Percentiles rank a stretch among this genome's conserved stretches.
phyloP scores from a whole-genome alignment of 2,888 invertebrate species.

The Cerastoderma edule region DNA sequence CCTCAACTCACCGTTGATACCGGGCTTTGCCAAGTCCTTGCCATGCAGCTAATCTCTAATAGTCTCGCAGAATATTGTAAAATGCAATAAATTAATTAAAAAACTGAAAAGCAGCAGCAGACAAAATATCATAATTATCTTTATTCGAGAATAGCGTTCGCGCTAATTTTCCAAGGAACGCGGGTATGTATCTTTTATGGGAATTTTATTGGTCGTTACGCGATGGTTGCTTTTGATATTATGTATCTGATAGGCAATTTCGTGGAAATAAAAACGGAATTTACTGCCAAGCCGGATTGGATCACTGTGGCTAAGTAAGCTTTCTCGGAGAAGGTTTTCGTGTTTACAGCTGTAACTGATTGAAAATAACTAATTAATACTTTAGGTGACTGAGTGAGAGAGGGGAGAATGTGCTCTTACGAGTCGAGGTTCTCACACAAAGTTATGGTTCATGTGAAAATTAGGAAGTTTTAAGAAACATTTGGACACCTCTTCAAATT shows the following conservation, averaged over 20 bases:
- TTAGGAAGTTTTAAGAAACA: too few relatives aligned
- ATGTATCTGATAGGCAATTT: conserved; percentile 49
- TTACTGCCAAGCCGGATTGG: too few relatives aligned
- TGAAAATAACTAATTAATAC: too few relatives aligned
- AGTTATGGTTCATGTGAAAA: too few relatives aligned
- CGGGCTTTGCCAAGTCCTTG: too few relatives aligned
- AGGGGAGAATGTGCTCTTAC: too few relatives aligned
- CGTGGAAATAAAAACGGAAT: conserved; percentile 33
- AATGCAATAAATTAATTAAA: conserved; percentile 26
- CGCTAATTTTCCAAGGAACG: conserved; percentile 29
- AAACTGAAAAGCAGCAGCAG: conserved; percentile 6
- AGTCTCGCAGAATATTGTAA: neutral
- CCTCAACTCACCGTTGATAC: too few relatives aligned
- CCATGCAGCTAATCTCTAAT: neutral
- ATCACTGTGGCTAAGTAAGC: too few relatives aligned
- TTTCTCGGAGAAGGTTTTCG: too few relatives aligned
- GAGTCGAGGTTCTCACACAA: too few relatives aligned
- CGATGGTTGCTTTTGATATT: conserved; percentile 37
- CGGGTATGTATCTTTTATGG: conserved; percentile 32
- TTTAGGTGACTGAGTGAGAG: too few relatives aligned
- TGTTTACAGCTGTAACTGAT: conserved; percentile 25
- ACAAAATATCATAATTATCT: conserved; percentile 26
- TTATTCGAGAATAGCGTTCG: conserved; percentile 40
- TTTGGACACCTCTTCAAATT: too few relatives aligned
- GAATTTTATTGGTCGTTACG: conserved; percentile 39